Conservation (phyloP, 2,888 invertebrate species). For the Empis stercorea region DNA sequence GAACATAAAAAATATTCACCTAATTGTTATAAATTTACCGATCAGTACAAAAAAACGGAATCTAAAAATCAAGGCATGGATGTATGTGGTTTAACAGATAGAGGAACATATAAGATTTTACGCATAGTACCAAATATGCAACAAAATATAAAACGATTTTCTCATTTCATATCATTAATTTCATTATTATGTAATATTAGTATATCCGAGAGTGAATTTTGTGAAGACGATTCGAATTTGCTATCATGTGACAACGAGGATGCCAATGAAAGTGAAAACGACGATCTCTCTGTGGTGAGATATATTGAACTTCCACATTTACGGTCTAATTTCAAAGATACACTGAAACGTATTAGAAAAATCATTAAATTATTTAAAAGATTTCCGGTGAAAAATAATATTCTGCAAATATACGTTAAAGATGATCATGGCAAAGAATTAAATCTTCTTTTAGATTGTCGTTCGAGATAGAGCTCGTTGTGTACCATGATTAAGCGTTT, state of each 20-base stretch:
- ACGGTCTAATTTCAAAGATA: not conserved
- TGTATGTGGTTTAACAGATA: no score
- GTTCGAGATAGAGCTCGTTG: not conserved
- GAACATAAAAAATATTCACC: no score
- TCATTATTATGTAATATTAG: no score
- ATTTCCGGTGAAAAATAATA: not conserved
- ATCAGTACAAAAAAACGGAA: no score
- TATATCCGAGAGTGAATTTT: not conserved
- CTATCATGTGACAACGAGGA: not conserved
- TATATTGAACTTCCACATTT: not conserved
- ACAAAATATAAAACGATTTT: no score
- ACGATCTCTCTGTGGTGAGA: not conserved
- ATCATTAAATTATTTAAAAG: constrained; percentile 1
- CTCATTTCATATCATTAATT: no score
- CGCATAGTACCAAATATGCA: no score
- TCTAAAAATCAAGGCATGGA: no score
- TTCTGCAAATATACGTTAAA: constrained; percentile 1
- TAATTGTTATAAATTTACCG: no score
- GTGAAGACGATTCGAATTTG: not conserved
- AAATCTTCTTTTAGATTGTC: constrained; percentile 1
- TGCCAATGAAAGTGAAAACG: not conserved
- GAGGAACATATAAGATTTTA: no score
- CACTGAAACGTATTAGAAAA: not conserved
- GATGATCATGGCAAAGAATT: constrained; percentile 1
- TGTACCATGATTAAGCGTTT: not conserved